A percentile compares a stretch with the other conserved stretches of the same genome.
Evolutionary conservation across 2,113 vertebrate genomes (phyloP).

Genomic region (Carassius auratus): DNA sequence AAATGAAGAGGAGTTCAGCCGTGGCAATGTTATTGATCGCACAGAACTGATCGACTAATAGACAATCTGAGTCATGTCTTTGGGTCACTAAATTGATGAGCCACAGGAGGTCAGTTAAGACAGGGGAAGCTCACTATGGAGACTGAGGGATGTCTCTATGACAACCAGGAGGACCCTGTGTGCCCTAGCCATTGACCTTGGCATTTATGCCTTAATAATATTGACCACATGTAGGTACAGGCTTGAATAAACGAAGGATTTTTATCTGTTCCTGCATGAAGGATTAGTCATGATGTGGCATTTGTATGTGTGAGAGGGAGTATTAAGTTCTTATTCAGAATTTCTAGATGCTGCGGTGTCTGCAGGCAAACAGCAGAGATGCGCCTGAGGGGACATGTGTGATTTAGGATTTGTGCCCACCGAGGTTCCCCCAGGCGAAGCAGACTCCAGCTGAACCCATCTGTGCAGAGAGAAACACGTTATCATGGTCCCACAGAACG

Average conservation of each 20-base stretch:
- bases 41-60: constrained; percentile 53
- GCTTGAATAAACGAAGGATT: neutral
- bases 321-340: neutral
- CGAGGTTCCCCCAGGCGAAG: constrained; percentile 21
- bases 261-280: neutral
- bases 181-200: constrained; percentile 51
- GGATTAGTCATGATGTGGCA: neutral
- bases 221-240: constrained; percentile 7
- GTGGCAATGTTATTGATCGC: constrained; percentile 46
- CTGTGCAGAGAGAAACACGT: neutral
- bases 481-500: neutral
- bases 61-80: constrained; percentile 44
- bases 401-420: constrained; percentile 36
- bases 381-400: constrained; percentile 44
- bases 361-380: constrained; percentile 18
- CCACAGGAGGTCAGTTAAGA: constrained; percentile 48
- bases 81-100: constrained; percentile 51
- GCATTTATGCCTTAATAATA: constrained; percentile 29
- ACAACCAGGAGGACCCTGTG: constrained; percentile 38
- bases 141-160: constrained; percentile 39
- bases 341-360: constrained; percentile 1
- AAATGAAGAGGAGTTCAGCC: constrained; percentile 41
- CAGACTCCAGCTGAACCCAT: constrained; percentile 36
- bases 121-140: constrained; percentile 36
- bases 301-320: neutral